These are phyloP conservation scores for Callinectes sapidus DNA, from an alignment of 2,888 invertebrate species.

Conservation along the genomic window DNA sequence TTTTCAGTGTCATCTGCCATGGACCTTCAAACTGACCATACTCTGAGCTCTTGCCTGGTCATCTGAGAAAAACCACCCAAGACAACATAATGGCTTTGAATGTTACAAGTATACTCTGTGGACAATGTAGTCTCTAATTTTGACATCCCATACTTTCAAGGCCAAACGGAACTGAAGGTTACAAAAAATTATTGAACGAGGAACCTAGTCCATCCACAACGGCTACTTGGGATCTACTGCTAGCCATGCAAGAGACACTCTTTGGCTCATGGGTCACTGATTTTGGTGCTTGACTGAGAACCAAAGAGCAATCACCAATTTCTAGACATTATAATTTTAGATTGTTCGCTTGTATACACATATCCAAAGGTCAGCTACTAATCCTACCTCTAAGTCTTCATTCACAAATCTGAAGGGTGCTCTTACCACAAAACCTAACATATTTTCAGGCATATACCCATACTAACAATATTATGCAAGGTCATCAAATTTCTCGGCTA, in stretches of 20 bases:
- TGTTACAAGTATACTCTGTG: neutral
- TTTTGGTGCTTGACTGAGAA: conserved; percentile 24
- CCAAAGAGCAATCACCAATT: neutral
- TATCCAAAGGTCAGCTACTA: conserved; percentile 14
- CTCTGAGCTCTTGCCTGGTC: neutral
- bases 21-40: conserved; percentile 18
- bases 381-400: conserved; percentile 16
- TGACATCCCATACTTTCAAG: neutral
- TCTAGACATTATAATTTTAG: conserved; percentile 1
- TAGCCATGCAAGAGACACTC: neutral
- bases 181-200: neutral
- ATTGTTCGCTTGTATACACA: conserved; percentile 18
- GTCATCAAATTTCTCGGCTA: conserved; percentile 5
- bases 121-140: neutral
- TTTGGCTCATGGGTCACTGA: neutral
- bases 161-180: neutral
- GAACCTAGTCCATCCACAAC: neutral
- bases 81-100: conserved; percentile 19
- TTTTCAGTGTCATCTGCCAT: conserved; percentile 12
- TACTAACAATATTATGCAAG: conserved; percentile 23
- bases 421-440: conserved; percentile 12
- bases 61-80: neutral
- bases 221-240: neutral
- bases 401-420: conserved; percentile 29
- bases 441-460: neutral